Conservation (phyloP, 2,113 vertebrate genomes). For the Anoplopoma fimbria region DNA sequence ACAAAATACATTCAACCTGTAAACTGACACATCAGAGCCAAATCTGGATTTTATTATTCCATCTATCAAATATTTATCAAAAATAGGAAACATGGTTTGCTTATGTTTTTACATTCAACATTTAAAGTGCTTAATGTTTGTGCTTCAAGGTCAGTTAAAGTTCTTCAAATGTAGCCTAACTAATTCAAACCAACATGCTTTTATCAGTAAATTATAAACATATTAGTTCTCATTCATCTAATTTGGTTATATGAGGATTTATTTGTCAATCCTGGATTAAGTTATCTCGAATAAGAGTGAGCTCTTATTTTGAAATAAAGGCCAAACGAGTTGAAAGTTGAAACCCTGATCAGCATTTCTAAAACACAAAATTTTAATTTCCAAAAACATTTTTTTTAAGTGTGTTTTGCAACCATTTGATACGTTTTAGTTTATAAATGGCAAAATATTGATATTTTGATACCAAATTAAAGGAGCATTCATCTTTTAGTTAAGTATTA, state of each 20-base stretch:
- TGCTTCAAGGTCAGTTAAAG: background rate
- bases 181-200: conserved; percentile 4
- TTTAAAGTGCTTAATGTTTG: background rate
- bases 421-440: too few species aligned
- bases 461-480: too few species aligned
- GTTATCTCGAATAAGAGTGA: background rate
- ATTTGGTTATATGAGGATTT: background rate
- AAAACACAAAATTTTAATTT: background rate
- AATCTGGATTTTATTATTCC: background rate
- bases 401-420: too few species aligned
- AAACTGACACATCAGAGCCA: background rate
- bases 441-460: too few species aligned
- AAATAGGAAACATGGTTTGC: background rate
- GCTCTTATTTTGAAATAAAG: background rate
- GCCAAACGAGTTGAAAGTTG: background rate
- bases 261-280: background rate
- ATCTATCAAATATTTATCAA: background rate
- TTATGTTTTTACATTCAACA: background rate
- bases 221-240: background rate
- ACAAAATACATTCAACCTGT: background rate
- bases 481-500: background rate
- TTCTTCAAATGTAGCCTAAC: background rate
- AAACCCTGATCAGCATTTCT: background rate
- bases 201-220: background rate
- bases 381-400: background rate